A percentile compares a stretch with the other conserved stretches of the same genome.
phyloP scores from a whole-genome alignment of 1,140 invertebrate genomes.

The Polypedilum pembai region DNA sequence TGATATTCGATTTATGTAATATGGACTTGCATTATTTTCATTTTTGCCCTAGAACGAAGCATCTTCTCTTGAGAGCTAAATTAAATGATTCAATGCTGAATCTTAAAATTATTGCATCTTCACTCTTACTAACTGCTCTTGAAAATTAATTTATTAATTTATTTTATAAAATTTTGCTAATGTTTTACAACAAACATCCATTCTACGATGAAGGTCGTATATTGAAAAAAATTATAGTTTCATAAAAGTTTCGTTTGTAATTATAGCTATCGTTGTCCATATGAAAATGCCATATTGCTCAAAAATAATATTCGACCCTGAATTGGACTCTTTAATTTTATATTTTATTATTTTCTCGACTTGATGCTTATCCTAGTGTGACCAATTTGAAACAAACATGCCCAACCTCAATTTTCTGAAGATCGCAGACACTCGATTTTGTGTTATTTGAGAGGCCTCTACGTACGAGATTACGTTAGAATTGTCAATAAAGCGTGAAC shows the following conservation, averaged over 20 bases:
- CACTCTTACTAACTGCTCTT: background rate
- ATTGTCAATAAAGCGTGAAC: constrained; percentile 28
- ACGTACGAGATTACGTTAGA: constrained; percentile 17
- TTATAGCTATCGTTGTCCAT: constrained; percentile 16
- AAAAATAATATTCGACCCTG: constrained; percentile 16
- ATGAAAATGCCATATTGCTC: constrained; percentile 18
- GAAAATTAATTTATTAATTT: background rate
- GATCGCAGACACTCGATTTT: background rate
- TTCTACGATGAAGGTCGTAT: background rate
- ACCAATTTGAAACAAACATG: constrained; percentile 9
- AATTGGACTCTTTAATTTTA: constrained; percentile 14
- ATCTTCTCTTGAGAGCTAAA: background rate
- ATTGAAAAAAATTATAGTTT: background rate
- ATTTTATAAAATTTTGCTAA: background rate
- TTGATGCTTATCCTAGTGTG: constrained; percentile 27
- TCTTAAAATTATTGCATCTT: too few relatives aligned
- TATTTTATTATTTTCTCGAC: constrained; percentile 18
- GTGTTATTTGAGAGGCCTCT: too few relatives aligned
- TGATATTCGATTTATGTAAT: background rate
- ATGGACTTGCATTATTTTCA: background rate
- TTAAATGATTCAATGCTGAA: background rate
- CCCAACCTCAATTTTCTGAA: constrained; percentile 26
- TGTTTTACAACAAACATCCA: constrained; percentile 1
- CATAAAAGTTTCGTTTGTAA: constrained; percentile 7
- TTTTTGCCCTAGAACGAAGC: background rate